Conservation (phyloP, 2,888 invertebrate genomes). For the Anthrax anthrax region DNA sequence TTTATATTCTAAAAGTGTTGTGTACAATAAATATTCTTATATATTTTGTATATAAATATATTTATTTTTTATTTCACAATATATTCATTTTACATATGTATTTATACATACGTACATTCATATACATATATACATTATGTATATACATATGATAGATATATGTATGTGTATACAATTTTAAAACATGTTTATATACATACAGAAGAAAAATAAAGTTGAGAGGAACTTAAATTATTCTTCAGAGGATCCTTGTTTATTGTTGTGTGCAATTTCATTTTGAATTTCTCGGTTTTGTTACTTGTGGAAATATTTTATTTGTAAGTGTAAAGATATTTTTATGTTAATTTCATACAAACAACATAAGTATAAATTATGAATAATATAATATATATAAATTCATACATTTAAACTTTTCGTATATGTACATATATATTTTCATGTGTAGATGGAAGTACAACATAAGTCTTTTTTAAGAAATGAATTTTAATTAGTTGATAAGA, state of each 20-base stretch:
- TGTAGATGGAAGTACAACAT: background rate
- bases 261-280: conserved; percentile 32
- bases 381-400: too few relatives aligned
- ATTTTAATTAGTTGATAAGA: background rate
- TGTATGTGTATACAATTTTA: too few relatives aligned
- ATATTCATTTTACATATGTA: too few relatives aligned
- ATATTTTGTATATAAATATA: too few relatives aligned
- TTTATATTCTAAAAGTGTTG: background rate
- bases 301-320: too few relatives aligned
- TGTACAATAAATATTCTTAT: background rate
- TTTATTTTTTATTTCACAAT: too few relatives aligned
- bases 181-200: too few relatives aligned
- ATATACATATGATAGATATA: too few relatives aligned
- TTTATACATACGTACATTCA: background rate
- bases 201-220: conserved; percentile 6
- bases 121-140: background rate
- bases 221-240: conserved; percentile 34
- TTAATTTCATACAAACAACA: too few relatives aligned
- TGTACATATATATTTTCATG: too few relatives aligned
- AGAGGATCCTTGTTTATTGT: conserved; percentile 35
- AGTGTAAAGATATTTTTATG: background rate
- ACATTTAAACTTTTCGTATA: too few relatives aligned
- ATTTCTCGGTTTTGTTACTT: conserved; percentile 5
- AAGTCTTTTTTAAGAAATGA: background rate
- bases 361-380: too few relatives aligned